Evolutionary conservation across 2,888 invertebrate genomes (phyloP).

Genomic region (Poecilobothrus nobilitatus): DNA sequence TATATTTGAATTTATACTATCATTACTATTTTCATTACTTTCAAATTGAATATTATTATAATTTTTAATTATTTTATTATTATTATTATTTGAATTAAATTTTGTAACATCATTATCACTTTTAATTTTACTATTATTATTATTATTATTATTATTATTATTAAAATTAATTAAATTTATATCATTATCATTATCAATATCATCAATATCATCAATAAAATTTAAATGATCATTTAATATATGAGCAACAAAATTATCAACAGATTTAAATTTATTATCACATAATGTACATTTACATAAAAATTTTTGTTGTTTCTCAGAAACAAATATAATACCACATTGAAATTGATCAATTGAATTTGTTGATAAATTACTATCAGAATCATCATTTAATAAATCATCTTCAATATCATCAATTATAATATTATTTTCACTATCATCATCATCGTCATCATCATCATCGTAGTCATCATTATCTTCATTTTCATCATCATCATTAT

Average conservation of each 20-base stretch:
- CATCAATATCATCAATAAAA: conserved; percentile 6
- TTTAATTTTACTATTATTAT: background rate
- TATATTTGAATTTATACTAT: background rate
- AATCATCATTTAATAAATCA: background rate
- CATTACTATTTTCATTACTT: background rate
- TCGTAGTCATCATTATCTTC: background rate
- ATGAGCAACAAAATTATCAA: conserved; percentile 6
- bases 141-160: background rate
- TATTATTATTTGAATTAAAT: background rate
- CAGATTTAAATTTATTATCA: conserved; percentile 4
- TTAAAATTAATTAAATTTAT: background rate
- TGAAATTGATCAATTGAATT: background rate
- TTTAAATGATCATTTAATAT: conserved; percentile 3
- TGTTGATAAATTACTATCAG: background rate
- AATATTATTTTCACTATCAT: background rate
- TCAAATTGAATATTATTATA: background rate
- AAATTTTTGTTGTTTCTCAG: conserved; percentile 3
- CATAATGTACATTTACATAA: conserved; percentile 4
- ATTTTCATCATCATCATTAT: background rate
- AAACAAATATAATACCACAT: conserved; percentile 3
- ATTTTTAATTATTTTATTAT: background rate
- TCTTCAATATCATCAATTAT: background rate
- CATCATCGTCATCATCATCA: background rate
- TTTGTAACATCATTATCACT: too few species aligned
- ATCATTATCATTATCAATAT: background rate